Percentiles rank a stretch among this genome's conserved stretches.
Evolutionary conservation across 2,888 invertebrate species (phyloP).

Genomic region (Coelinius sp.): DNA sequence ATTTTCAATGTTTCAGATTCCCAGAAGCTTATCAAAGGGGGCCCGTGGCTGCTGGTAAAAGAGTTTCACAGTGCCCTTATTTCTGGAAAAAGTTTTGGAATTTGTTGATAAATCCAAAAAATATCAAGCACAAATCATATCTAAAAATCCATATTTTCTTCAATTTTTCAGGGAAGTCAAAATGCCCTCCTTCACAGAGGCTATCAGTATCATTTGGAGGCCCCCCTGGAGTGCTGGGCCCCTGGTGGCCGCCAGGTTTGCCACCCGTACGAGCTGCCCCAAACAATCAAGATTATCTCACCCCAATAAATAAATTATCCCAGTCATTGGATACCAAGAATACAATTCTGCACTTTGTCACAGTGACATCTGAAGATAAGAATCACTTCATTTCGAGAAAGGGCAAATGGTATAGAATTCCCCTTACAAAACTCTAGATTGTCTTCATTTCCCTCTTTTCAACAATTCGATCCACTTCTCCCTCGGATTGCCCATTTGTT

Average conservation of each 20-base stretch:
- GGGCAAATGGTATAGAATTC: conserved; percentile 46
- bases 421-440: conserved; percentile 47
- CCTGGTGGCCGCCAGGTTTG: not conserved
- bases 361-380: conserved; percentile 48
- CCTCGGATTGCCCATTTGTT: not conserved
- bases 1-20: too few relatives aligned
- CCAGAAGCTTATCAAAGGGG: too few relatives aligned
- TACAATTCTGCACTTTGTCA: not conserved
- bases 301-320: conserved; percentile 31
- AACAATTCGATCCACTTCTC: conserved; percentile 14
- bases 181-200: too few relatives aligned
- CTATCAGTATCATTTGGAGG: too few relatives aligned
- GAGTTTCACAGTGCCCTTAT: too few relatives aligned
- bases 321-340: not conserved
- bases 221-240: too few relatives aligned
- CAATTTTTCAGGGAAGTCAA: too few relatives aligned
- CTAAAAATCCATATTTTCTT: too few relatives aligned
- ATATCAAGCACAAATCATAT: too few relatives aligned
- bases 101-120: too few relatives aligned
- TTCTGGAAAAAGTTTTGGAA: too few relatives aligned
- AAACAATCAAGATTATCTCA: conserved; percentile 9
- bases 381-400: conserved; percentile 53
- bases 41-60: too few relatives aligned
- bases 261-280: not conserved
- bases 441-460: conserved; percentile 37